Evolutionary conservation across 1,140 invertebrate genomes (phyloP), one percentile per base, ranked within the genome.

Genomic region (Pararge aegeria): DNA sequence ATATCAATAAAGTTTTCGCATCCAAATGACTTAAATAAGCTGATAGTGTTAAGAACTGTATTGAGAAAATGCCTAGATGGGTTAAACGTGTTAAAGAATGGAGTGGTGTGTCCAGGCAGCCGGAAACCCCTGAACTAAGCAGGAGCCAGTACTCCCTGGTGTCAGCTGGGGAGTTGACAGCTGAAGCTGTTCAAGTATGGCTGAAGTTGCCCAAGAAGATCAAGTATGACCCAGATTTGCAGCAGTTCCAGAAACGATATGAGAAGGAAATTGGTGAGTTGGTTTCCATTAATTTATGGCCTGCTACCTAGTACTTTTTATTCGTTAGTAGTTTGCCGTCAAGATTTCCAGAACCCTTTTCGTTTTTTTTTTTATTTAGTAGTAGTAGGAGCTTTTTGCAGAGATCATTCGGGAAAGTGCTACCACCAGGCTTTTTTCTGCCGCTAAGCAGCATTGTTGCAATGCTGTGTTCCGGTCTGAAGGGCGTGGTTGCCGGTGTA

Each of bases 181-280:
- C 93, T 50, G 93, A 93, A 34, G 91, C 93, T 9, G 76, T 94
- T 24, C 91, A 92, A 68, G 88, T 93, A 42, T 94, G 93, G 93
- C 83, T 91, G 38, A 89, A 91, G 30, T 68, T 94, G 44, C 93
- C 93, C 2, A 92, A 93, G 64, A 91, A 92, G 54, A 92, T 94
- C 67, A 92, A 92, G 29, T 88, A 93, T 65, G 93, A 94, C 75
- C 93, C 93, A 1, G 93, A 92, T 46, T 77, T 94, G 62, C 92
- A 91, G 29, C 86, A 90, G 38, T 93, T 93, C 73, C 89, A 91
- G 55, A 90, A 90, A 62, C 89, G 92, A 73, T 93, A 93, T 64
- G 93, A 94, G 62, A 92, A 91, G 60, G 78, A 93, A 27, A 87
- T 89, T 70, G 91, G 84, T 87, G 24, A 84, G 84, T 80, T 38